phyloP scores from a whole-genome alignment of 2,888 invertebrate species.

The Elegia similella region DNA sequence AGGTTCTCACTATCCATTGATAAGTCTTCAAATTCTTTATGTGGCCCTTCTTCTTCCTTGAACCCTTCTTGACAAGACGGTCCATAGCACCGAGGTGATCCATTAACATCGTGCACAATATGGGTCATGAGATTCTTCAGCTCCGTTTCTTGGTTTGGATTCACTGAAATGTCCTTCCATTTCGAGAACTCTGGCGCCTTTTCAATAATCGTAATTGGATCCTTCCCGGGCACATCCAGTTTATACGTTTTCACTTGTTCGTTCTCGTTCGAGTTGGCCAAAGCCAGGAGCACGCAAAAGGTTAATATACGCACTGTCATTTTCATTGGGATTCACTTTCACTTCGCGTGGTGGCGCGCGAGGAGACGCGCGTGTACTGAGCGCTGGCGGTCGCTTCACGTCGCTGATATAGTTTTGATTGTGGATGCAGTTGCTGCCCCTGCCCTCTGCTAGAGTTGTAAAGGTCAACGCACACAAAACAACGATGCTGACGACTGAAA shows the following conservation, averaged over 20 bases:
- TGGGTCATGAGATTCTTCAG: conserved; percentile 68
- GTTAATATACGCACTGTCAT: conserved; percentile 64
- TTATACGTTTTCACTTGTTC: conserved; percentile 75
- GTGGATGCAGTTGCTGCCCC: conserved; percentile 60
- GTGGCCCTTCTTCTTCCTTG: conserved; percentile 57
- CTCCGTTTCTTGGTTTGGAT: conserved; percentile 46
- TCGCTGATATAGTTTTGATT: conserved; percentile 77
- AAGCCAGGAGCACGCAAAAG: conserved; percentile 52
- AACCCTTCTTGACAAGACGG: conserved; percentile 71
- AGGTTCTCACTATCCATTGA: conserved; percentile 82
- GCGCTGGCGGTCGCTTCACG: conserved; percentile 50
- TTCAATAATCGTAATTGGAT: conserved; percentile 82
- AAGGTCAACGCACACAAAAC: conserved; percentile 35
- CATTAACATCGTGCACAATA: conserved; percentile 64
- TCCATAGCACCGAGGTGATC: conserved; percentile 66
- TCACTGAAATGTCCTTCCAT: conserved; percentile 45
- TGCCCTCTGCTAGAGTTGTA: conserved; percentile 69
- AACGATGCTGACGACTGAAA: no score
- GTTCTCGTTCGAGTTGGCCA: conserved; percentile 57
- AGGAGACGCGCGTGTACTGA: conserved; percentile 67
- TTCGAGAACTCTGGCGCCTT: conserved; percentile 45
- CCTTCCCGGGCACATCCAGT: conserved; percentile 79
- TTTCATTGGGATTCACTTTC: conserved; percentile 74
- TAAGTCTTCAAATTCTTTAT: conserved; percentile 83
- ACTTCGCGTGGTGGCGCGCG: conserved; percentile 61